Percentiles rank a stretch among this genome's conserved stretches.
phyloP scores from a whole-genome alignment of 2,888 invertebrate species.

The Zaprionus bogoriensis region DNA sequence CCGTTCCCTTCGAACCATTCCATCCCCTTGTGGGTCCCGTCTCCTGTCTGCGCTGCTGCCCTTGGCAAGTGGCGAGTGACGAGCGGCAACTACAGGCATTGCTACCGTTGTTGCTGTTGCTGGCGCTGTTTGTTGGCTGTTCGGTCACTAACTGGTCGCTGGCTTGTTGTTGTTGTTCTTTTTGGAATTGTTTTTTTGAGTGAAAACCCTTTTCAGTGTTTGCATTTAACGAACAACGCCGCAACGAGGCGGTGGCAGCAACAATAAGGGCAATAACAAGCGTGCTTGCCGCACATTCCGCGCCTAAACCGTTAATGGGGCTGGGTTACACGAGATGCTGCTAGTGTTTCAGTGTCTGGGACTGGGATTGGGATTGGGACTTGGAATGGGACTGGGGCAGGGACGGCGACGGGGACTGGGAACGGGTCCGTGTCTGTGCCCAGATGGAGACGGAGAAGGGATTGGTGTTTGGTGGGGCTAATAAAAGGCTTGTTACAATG shows the following conservation, averaged over 20 bases:
- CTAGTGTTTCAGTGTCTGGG: background rate
- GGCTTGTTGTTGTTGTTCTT: slow-evolving; percentile 25
- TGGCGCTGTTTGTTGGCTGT: slow-evolving; percentile 21
- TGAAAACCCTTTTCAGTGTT: slow-evolving; percentile 71
- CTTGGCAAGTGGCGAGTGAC: slow-evolving; percentile 21
- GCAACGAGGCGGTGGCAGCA: slow-evolving; percentile 42
- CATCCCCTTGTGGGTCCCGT: background rate
- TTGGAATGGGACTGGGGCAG: no score
- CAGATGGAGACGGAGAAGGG: background rate
- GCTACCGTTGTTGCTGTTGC: slow-evolving; percentile 8
- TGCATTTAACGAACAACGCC: slow-evolving; percentile 74
- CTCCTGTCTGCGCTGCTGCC: slow-evolving; percentile 1
- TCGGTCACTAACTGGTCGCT: slow-evolving; percentile 44
- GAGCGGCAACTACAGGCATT: background rate
- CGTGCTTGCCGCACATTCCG: slow-evolving; percentile 52
- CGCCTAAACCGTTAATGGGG: slow-evolving; percentile 49
- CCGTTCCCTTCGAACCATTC: slow-evolving; percentile 3
- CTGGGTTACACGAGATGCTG: slow-evolving; percentile 10
- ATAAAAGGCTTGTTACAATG: slow-evolving; percentile 76
- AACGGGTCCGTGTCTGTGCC: no score
- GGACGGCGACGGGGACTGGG: no score
- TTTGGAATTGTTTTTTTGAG: slow-evolving; percentile 38
- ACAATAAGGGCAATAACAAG: slow-evolving; percentile 64
- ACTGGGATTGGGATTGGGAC: no score
- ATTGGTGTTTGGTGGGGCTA: slow-evolving; percentile 46